Conservation (phyloP, 2,797 vertebrate genomes). For the Girardinus metallicus region DNA sequence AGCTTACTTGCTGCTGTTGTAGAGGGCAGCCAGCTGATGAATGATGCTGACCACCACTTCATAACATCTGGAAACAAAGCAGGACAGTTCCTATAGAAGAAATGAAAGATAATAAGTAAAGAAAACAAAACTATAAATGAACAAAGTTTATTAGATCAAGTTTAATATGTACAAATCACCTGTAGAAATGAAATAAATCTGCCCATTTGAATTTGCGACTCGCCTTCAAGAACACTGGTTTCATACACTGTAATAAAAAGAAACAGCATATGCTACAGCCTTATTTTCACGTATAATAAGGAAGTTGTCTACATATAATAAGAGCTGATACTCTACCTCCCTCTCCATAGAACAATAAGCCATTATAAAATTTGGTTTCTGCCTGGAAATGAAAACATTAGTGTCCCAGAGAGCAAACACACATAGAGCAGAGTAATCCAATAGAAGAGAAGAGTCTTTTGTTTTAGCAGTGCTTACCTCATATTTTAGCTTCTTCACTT, state of each 20-base stretch:
- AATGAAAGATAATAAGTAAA: background rate
- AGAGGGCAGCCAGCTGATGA: slow-evolving; percentile 94
- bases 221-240: slow-evolving; percentile 92
- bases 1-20: slow-evolving; percentile 92
- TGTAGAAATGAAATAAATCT: slow-evolving; percentile 97
- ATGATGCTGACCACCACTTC: slow-evolving; percentile 96
- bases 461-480: slow-evolving; percentile 84
- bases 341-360: slow-evolving; percentile 97
- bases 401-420: background rate
- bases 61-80: slow-evolving; percentile 94
- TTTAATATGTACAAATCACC: slow-evolving; percentile 70
- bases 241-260: slow-evolving; percentile 84
- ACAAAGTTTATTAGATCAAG: background rate
- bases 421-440: background rate
- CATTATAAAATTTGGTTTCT: slow-evolving; percentile 98
- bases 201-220: slow-evolving; percentile 97
- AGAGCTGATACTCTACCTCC: slow-evolving; percentile 85
- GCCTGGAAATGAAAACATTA: slow-evolving; percentile 79
- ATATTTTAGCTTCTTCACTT: slow-evolving; percentile 97
- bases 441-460: background rate
- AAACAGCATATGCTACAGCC: rapidly evolving
- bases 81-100: slow-evolving; percentile 90
- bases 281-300: slow-evolving; percentile 5
- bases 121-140: background rate
- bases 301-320: background rate